A percentile compares a stretch with the other conserved stretches of the same genome.
phyloP scores from a whole-genome alignment of 2,888 invertebrate species.

The Bombylius major region DNA sequence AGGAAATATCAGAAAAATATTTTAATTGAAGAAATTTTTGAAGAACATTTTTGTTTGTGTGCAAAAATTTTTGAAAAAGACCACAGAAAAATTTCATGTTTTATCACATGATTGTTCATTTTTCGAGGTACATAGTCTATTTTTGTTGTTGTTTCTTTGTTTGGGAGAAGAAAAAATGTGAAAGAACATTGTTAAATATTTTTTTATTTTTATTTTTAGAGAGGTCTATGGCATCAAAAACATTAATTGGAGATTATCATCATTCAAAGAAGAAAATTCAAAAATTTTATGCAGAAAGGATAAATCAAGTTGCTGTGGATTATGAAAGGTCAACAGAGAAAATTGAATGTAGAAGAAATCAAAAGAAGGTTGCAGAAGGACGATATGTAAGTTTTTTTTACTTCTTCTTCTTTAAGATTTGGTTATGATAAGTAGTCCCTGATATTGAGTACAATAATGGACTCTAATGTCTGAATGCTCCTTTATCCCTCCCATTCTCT shows the following conservation, averaged over 20 bases:
- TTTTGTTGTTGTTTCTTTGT: too few species aligned
- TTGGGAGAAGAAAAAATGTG: too few species aligned
- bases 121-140: not conserved
- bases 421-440: too few species aligned
- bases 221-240: not conserved
- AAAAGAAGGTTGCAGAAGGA: not conserved
- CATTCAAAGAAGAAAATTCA: not conserved
- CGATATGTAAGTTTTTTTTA: not conserved
- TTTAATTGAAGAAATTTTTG: too few species aligned
- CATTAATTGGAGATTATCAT: not conserved
- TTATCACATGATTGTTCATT: not conserved
- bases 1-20: too few species aligned
- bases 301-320: not conserved
- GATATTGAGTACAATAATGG: too few species aligned
- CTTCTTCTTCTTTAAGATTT: too few species aligned
- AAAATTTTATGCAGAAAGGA: not conserved
- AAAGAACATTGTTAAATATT: too few species aligned
- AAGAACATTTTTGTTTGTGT: too few species aligned
- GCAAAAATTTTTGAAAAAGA: too few species aligned
- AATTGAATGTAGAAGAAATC: not conserved
- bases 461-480: too few species aligned
- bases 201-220: not conserved
- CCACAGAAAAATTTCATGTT: not conserved
- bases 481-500: too few species aligned
- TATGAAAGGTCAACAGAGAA: not conserved